Evolutionary conservation across 2,888 invertebrate species (phyloP), one percentile per base, ranked within the genome.

Genomic region (Marronus borbonicus): DNA sequence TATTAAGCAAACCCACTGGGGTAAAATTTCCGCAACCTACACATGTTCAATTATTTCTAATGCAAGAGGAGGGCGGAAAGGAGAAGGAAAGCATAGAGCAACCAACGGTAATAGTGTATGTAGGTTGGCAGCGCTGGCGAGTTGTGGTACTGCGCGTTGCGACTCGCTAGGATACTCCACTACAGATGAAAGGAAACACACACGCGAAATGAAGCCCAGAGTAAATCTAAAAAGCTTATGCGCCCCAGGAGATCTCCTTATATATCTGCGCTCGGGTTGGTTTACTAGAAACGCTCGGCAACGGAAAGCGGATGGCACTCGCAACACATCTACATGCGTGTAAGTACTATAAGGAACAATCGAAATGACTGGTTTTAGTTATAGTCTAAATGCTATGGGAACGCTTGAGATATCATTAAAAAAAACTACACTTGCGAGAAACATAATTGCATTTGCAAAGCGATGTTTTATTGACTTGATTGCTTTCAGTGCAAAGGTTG

Each of bases 151-250:
- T 58, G 55, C 17, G n/a, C 55, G 55, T 20, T 58, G 44, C 65
- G 69, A 49, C 65, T 39, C 74, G 78, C 76, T 79, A 75, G 74
- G 77, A 50, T 28, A 50, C 68, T 70, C 39, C 50, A 58, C 58
- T 44, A 49, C 80, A 82, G 81, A 82, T 82, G 81, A 82, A 82
- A 82, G 82, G 80, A 80, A 81, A 82, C 82, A 80, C 76, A 80
- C 80, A 82, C 72, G 44, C 66, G 58, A 58, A 72, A 58, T 80
- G 82, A 80, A 80, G 78, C 79, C 78, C 79, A 78, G 81, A 81
- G 81, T 82, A 80, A 83, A 83, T 82, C 82, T 81, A 82, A 82
- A 82, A 82, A 82, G 82, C 81, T 81, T 81, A 82, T 82, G 82
- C 77, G 77, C 81, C 83, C 80, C 76, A 69, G 17, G 81, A 78